Base-by-base conservation (phyloP, 2,888 invertebrate genomes). In the Drosophila lutescens region DNA sequence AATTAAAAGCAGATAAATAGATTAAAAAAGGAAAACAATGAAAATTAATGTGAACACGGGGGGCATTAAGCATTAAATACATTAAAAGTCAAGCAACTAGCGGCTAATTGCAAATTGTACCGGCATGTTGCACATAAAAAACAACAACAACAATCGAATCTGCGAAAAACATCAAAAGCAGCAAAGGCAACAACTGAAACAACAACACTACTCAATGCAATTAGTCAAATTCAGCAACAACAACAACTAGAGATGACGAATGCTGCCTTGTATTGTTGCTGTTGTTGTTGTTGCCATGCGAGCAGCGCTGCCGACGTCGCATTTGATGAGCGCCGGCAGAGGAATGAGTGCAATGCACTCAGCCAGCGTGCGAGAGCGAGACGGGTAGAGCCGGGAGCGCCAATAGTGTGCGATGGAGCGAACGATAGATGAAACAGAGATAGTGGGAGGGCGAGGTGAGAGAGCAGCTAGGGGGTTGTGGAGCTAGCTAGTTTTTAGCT, bases 311-410 rank as follows among this genome's bases (percentile, higher is more conserved):
- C 50, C 66, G 17, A 56, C 83, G 55, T 78, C 73, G 66, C 74
- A 36, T 67, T 68, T 74, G 72, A 79, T 74, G 72, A 79, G 66
- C 43, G 43, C 43, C 10, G 17, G 20, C 80, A 68, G 79, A 74
- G 77, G 71, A 63, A 62, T 69, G 76, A 86, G 85, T 88, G 86
- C 85, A 85, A 80, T 85, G 85, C 51, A 79, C 85, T 84, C 79
- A 74, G 86, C 62, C 8, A 30, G 68, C 65, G 46, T 38, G 44
- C 12, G 8, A 61, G 69, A 67, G 47, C 41, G 59, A 47, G 55
- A 41, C 57, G 58, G 70, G 44, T 56, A 69, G 55, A 47, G 20
- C 43, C 6, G 49, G 47, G 56, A 73, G 47, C 78, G 49, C 49
- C 49, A 62, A 69, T 60, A 59, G 46, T 53, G 49, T 53, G 57